Evolutionary conservation across 2,888 invertebrate species (phyloP), one percentile per base, ranked within the genome.

Genomic region (Ditula angustiorana): DNA sequence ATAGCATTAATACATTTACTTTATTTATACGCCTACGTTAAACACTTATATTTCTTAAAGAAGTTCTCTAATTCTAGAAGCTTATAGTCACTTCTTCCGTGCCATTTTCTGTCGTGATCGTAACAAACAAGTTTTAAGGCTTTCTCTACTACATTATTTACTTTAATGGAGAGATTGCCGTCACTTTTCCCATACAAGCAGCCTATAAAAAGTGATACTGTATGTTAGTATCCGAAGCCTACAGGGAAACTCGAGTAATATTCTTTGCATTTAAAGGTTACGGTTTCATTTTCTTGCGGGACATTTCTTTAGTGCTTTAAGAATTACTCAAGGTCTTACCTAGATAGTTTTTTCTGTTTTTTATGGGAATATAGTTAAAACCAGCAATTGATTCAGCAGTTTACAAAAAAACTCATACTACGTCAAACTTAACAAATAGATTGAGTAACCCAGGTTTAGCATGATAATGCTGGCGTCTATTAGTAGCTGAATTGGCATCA

Each of bases 121-220:
- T 30, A 57, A 57, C 21, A 30, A 28, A 57, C n/a, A 30, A 28
- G 41, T 41, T 37, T 26, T 26, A 52, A 28, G 44, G 44, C 44
- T 19, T 21, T 10, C 53, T 13, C 30, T 46, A 16, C 30, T 57
- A 26, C 41, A 55, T 37, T 44, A 28, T 28, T 56, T 44, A 56
- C 28, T 28, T 56, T 44, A 56, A 46, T 46, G 44, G 44, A 30
- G 44, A 57, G n/a, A 57, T 30, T 46, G 21, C 21, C 56, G 44
- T 44, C 56, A 13, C 44, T 26, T 46, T 35, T 21, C 56, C 44
- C 13, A 57, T 46, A 26, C 55, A 41, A 16, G 16, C 55, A 10
- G 56, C 21, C 56, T 13, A 57, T 46, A 46, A 44, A 11, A 56
- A 8, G 16, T 26, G 26, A 57, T 57, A 21, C 26, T 57, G 28